Evolutionary conservation across 2,888 invertebrate genomes (phyloP).

Genomic region (Clepsis dumicolana): DNA sequence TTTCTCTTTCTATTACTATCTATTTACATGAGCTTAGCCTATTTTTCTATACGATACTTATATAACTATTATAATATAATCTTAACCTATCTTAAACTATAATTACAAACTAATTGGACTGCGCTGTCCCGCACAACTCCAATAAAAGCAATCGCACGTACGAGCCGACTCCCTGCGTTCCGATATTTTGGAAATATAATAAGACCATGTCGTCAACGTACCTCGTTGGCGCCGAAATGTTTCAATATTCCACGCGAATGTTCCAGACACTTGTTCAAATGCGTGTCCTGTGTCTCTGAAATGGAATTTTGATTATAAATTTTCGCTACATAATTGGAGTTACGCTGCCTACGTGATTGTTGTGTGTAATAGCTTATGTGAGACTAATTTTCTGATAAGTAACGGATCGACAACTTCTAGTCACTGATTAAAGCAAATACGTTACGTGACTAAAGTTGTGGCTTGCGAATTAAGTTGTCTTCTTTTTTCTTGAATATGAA

Average conservation of each 20-base stretch:
- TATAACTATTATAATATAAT: too few species aligned
- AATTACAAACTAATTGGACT: too few species aligned
- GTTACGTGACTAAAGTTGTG: slow-evolving; percentile 32
- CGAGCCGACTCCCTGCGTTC: slow-evolving; percentile 7
- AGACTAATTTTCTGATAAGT: slow-evolving; percentile 27
- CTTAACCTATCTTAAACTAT: too few species aligned
- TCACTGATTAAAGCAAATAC: slow-evolving; percentile 29
- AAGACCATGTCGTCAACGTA: slow-evolving; percentile 20
- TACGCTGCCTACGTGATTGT: slow-evolving; percentile 47
- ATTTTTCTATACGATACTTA: too few species aligned
- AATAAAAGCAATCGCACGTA: slow-evolving; percentile 29
- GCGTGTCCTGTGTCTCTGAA: slow-evolving; percentile 50
- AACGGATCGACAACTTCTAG: slow-evolving; percentile 31
- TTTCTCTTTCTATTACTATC: too few species aligned
- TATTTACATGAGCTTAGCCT: too few species aligned
- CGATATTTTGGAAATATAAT: slow-evolving; percentile 25
- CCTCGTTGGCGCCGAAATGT: slow-evolving; percentile 17
- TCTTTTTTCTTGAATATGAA: slow-evolving; percentile 12
- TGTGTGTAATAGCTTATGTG: slow-evolving; percentile 44
- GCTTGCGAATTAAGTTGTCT: slow-evolving; percentile 15
- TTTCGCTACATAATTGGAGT: slow-evolving; percentile 53
- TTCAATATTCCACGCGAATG: slow-evolving; percentile 29
- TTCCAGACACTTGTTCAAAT: slow-evolving; percentile 34
- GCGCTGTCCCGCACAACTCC: too few species aligned
- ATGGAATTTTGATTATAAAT: slow-evolving; percentile 63